Percentiles rank a stretch among this genome's conserved stretches.
Evolutionary conservation across 2,888 invertebrate species (phyloP).

Genomic region (Nysson spinosus): DNA sequence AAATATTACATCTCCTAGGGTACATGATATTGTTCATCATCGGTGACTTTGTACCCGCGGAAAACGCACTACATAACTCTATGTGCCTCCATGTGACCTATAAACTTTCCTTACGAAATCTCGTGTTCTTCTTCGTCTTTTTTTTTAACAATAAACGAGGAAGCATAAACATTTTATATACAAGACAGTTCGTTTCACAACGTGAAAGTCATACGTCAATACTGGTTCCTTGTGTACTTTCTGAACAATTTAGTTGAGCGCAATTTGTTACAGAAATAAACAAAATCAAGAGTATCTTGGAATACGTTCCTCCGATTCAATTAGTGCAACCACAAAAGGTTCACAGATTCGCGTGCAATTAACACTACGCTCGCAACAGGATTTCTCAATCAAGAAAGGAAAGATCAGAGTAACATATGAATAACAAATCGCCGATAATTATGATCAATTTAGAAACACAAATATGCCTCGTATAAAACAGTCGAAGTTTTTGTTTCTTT

Average conservation of each 20-base stretch:
- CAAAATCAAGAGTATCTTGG: too few relatives aligned
- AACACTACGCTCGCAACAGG: constrained; percentile 34
- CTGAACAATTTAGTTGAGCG: constrained; percentile 30
- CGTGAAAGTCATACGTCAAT: constrained; percentile 46
- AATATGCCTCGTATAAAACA: constrained; percentile 21
- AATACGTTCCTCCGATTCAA: too few relatives aligned
- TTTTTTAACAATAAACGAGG: constrained; percentile 38
- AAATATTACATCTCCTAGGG: constrained; percentile 28
- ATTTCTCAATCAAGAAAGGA: too few relatives aligned
- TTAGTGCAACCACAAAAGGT: too few relatives aligned
- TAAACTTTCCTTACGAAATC: constrained; percentile 6
- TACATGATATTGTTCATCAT: constrained; percentile 6
- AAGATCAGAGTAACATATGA: too few relatives aligned
- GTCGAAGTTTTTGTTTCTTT: not conserved
- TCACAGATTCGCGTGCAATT: constrained; percentile 43
- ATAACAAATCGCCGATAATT: constrained; percentile 15
- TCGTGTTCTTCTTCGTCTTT: constrained; percentile 10
- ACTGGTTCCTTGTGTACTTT: constrained; percentile 37
- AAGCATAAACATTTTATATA: constrained; percentile 44
- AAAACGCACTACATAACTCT: constrained; percentile 6
- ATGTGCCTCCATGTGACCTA: constrained; percentile 1
- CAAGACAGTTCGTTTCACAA: constrained; percentile 28
- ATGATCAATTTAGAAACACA: constrained; percentile 30
- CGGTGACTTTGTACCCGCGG: not conserved
- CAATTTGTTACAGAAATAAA: too few relatives aligned